Evolutionary conservation across 2,113 vertebrate genomes (phyloP), one percentile per base, ranked within the genome.

Genomic region (Mobula birostris): DNA sequence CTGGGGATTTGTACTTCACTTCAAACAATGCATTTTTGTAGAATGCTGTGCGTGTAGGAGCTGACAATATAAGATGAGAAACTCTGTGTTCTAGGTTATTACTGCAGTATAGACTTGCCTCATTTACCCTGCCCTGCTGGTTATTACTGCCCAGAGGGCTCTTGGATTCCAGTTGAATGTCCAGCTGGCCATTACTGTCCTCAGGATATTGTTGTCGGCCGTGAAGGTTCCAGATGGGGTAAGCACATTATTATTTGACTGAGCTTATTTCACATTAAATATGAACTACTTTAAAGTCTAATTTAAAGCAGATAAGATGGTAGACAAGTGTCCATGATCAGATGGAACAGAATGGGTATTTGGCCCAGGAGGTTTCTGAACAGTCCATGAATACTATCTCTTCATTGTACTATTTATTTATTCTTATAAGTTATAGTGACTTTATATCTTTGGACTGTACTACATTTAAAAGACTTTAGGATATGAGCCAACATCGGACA

Each of bases 181-280:
- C 90, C 90, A 36, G 15, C 24, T 70, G 90, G 90, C 7, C 90
- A 92, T 24, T 92, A 92, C 9, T 92, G 90, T 12, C 90, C 90
- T 92, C 90, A 48, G 90, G 90, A 92, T n/a, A 92, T 74, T 72
- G 68, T 48, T 92, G 17, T 92, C 68, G 40, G n/a, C 17, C 90
- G 5, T 1, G 66, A 72, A 72, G 66, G 63, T 19, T 92, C 90
- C 19, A 40, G 17, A 40, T 9, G 66, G 90, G 90, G 90, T 92
- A 92, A 92, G 90, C 40, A 72, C 0, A 3, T 63, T 88, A 29
- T 17, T 17, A 58, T 63, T 21, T 61, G 83, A 61, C 61, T 88
- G 12, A 63, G 4, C 14, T 11, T n/a, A 14, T 15, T n/a, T 61
- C 48, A 5, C 11, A 15, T 80, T 40, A 77, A 77, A 77, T 77